Conservation (phyloP, 2,888 invertebrate species). For the Caenorhabditis sulstoni region DNA sequence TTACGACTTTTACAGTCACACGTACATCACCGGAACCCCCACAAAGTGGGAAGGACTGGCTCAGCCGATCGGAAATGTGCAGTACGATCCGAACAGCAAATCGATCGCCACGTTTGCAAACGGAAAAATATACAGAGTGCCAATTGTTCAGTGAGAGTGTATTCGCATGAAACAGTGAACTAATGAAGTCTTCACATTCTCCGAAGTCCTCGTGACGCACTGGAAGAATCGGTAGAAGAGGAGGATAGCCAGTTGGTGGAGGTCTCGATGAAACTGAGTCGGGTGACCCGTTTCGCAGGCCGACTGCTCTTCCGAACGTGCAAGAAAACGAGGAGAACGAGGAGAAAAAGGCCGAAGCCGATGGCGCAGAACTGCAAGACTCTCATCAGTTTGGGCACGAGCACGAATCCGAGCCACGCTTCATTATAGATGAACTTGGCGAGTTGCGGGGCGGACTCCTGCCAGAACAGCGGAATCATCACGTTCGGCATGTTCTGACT, state of each 20-base stretch:
- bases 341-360: slow-evolving; percentile 57
- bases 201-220: slow-evolving; percentile 25
- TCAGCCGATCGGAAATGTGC: slow-evolving; percentile 53
- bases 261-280: slow-evolving; percentile 11
- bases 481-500: slow-evolving; percentile 68
- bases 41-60: slow-evolving; percentile 37
- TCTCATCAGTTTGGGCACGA: slow-evolving; percentile 64
- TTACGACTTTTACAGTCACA: slow-evolving; percentile 63
- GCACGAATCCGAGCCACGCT: slow-evolving; percentile 68
- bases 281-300: neutral
- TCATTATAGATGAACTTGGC: slow-evolving; percentile 60
- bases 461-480: slow-evolving; percentile 72
- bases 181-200: slow-evolving; percentile 23
- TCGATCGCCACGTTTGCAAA: slow-evolving; percentile 54
- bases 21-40: slow-evolving; percentile 52
- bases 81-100: slow-evolving; percentile 63
- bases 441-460: slow-evolving; percentile 63
- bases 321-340: slow-evolving; percentile 51
- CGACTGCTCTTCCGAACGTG: slow-evolving; percentile 15
- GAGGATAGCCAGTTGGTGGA: slow-evolving; percentile 38
- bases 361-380: slow-evolving; percentile 60
- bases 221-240: slow-evolving; percentile 1
- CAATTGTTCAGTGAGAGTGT: slow-evolving; percentile 14
- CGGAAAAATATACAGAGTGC: slow-evolving; percentile 57
- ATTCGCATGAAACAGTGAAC: neutral